Conservation (phyloP, 2,113 vertebrate species). For the Formicarius rufipectus region DNA sequence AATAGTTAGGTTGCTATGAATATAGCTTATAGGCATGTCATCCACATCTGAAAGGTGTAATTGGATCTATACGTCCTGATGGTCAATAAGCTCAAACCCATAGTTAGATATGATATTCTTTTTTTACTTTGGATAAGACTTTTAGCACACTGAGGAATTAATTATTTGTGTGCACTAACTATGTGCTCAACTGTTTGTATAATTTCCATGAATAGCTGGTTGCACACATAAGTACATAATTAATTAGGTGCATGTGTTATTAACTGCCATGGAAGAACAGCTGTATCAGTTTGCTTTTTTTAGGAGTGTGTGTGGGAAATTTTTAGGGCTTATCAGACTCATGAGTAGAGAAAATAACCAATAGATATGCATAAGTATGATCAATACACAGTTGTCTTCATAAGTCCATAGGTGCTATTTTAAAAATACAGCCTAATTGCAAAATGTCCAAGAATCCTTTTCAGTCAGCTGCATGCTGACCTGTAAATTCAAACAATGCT, state of each 20-base stretch:
- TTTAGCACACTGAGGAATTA: neutral
- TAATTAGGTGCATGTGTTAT: constrained; percentile 36
- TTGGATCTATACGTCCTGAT: neutral
- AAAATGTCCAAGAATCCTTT: neutral
- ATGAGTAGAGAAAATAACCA: neutral
- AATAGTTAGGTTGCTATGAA: neutral
- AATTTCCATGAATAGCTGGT: constrained; percentile 2
- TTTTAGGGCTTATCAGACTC: neutral
- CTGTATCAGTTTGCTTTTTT: neutral
- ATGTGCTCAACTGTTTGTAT: neutral
- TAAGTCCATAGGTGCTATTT: neutral
- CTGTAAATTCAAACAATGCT: neutral
- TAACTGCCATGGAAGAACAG: neutral
- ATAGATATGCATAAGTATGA: neutral
- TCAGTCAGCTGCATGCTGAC: neutral
- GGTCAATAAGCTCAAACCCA: neutral
- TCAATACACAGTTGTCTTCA: neutral
- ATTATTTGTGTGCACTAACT: neutral
- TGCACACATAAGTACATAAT: constrained; percentile 5
- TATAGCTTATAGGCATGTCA: neutral
- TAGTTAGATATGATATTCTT: neutral
- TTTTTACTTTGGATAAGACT: neutral
- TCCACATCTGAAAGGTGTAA: neutral
- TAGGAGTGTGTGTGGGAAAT: neutral
- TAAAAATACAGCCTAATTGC: neutral